Base-by-base conservation (phyloP, 2,113 vertebrate species). In the Ammodramus savannarum region DNA sequence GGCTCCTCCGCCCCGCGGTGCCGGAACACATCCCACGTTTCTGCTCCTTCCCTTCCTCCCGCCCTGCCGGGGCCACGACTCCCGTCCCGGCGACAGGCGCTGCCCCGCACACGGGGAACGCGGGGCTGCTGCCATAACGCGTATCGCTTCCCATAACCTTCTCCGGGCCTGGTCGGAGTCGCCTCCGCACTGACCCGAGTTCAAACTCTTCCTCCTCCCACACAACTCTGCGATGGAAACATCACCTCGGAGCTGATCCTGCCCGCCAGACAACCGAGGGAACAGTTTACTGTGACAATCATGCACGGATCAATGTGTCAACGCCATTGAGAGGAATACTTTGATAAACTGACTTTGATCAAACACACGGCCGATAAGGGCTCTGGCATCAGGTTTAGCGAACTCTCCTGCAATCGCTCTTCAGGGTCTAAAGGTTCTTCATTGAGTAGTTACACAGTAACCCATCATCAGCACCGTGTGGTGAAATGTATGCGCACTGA, bases 361-460 rank as follows among this genome's bases (percentile, higher is more conserved):
- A 85, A 91, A 58, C 46, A n/a, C 48, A 23, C 0, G 21, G 67
- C 85, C 79, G 82, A 79, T 87, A 83, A 91, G 31, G 23, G 22
- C 32, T 20, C 25, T 48, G 48, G 79, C 79, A 89, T 62, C 3
- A 3, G 54, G 55, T 63, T 39, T 68, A 90, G 89, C 85, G n/a
- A n/a, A n/a, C 26, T 55, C 34, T 36, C 29, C 83, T 55, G 78
- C 57, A 83, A 71, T 48, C n/a, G 82, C 77, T 44, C 73, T 67
- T 49, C 8, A 34, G 88, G 84, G 96, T 94, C 95, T 96, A 97
- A 97, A 97, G 94, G 95, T 96, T 96, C 91, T 68, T 34, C 54
- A 46, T 2, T 13, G 59, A 36, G 65, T 54, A 81, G 96, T 97
- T 96, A 96, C 1, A 96, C 3, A 95, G 94, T 96, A 97, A 97